Conservation (phyloP, 2,888 invertebrate species). For the Corbicula japonica region DNA sequence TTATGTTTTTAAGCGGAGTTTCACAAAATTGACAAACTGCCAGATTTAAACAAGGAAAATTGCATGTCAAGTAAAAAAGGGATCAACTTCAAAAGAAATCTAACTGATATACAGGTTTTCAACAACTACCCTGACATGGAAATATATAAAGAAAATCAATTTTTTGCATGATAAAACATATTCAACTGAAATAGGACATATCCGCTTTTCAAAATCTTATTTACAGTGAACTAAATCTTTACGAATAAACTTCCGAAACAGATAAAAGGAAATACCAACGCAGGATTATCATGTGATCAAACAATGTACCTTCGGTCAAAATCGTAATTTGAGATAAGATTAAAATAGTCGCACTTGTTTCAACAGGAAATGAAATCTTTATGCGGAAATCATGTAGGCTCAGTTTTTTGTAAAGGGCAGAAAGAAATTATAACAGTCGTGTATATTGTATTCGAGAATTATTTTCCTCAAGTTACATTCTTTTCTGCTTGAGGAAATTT, state of each 20-base stretch:
- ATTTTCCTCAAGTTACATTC: no score
- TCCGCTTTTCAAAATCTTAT: slow-evolving; percentile 13
- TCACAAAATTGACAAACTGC: no score
- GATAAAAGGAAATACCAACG: slow-evolving; percentile 37
- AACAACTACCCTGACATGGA: no score
- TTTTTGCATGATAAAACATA: slow-evolving; percentile 9
- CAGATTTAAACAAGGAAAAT: no score
- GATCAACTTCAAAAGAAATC: no score
- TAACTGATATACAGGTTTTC: no score
- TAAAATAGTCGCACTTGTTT: slow-evolving; percentile 33
- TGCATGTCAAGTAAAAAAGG: no score
- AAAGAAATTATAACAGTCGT: no score
- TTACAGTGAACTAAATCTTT: slow-evolving; percentile 8
- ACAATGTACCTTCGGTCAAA: slow-evolving; percentile 30
- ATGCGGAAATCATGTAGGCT: slow-evolving; percentile 34
- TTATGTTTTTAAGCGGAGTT: no score
- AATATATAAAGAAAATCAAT: background rate
- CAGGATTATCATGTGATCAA: slow-evolving; percentile 28
- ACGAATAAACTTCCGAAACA: slow-evolving; percentile 36
- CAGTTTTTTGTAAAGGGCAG: background rate
- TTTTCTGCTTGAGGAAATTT: no score
- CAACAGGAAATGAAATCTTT: slow-evolving; percentile 41
- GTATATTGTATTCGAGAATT: no score
- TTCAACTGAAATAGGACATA: slow-evolving; percentile 7
- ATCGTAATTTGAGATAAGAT: slow-evolving; percentile 41